phyloP scores from a whole-genome alignment of 2,113 vertebrate species.

The Brachyhypopomus occidentalis region DNA sequence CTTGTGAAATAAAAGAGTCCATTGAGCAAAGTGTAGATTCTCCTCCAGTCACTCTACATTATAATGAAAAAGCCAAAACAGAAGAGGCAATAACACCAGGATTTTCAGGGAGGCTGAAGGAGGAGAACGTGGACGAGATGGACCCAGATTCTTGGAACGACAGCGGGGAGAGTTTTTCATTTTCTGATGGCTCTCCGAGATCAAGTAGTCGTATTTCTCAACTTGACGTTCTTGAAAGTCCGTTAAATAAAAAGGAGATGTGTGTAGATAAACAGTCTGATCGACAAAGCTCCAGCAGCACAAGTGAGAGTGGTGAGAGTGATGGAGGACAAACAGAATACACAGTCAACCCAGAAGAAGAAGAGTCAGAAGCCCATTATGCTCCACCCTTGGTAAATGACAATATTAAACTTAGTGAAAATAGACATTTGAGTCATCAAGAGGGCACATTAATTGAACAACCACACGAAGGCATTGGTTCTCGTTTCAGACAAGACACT shows the following conservation, averaged over 20 bases:
- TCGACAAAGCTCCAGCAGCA: constrained; percentile 59
- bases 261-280: constrained; percentile 43
- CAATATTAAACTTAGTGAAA: not conserved
- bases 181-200: constrained; percentile 66
- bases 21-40: constrained; percentile 56
- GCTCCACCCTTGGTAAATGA: constrained; percentile 4
- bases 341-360: constrained; percentile 59
- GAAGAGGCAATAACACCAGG: constrained; percentile 34
- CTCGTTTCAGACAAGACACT: constrained; percentile 46
- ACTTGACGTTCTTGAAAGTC: not conserved
- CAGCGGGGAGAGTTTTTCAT: constrained; percentile 74
- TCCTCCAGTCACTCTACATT: not conserved
- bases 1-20: constrained; percentile 32
- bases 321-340: constrained; percentile 60
- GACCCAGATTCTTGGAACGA: constrained; percentile 64
- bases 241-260: constrained; percentile 21
- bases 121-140: constrained; percentile 47
- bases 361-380: constrained; percentile 27
- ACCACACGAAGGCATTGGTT: not conserved
- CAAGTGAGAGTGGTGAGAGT: constrained; percentile 62
- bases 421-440: constrained; percentile 9
- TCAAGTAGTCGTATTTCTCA: constrained; percentile 53
- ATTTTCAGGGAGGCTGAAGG: constrained; percentile 57
- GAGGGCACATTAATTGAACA: not conserved
- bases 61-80: constrained; percentile 32